Base-by-base conservation (phyloP, 2,113 vertebrate species). In the Chaetura pelagica region DNA sequence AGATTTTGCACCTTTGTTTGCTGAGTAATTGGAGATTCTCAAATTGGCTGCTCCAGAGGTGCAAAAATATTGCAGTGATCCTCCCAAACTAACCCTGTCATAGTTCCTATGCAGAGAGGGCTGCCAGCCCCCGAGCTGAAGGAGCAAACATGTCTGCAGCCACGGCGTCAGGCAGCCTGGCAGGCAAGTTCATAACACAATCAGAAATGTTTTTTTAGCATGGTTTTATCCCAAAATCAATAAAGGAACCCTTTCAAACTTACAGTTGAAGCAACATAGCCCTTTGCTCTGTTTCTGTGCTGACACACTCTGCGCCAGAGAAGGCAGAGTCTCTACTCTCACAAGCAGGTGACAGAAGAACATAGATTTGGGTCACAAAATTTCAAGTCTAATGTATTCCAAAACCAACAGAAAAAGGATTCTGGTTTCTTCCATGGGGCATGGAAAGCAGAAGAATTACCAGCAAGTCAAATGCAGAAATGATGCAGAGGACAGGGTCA, bases 191-290 rank as follows among this genome's bases (percentile, higher is more conserved):
- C 3, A 0, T 27, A 93, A 62, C n/a, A 80, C 52, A 80, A 40
- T n/a, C 83, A 77, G 30, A 71, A 91, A 62, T 61, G 59, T 7
- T 49, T 83, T 90, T 84, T 88, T 57, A 63, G 52, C 46, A 63
- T 15, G 32, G 30, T 73, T 91, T 85, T 74, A 88, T 67, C 68
- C 54, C 24, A 4, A 85, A 88, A 88, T 81, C 83, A 85, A 66
- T 51, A 75, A 78, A n/a, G 63, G 15, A 67, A 77, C 23, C 44
- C 30, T 83, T 97, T 95, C 49, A 46, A 93, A 88, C 92, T 78
- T 24, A 27, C 46, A 30, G 9, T 7, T 64, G 82, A 68, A 71
- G 55, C 51, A 59, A 18, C n/a, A 81, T 44, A 61, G 44, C 12
- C 62, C 23, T 90, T 89, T 90, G 63, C 72, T 75, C 57, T 61